These are phyloP conservation scores for Tetragonisca angustula DNA, from an alignment of 2,888 invertebrate species.

Conservation along the genomic window DNA sequence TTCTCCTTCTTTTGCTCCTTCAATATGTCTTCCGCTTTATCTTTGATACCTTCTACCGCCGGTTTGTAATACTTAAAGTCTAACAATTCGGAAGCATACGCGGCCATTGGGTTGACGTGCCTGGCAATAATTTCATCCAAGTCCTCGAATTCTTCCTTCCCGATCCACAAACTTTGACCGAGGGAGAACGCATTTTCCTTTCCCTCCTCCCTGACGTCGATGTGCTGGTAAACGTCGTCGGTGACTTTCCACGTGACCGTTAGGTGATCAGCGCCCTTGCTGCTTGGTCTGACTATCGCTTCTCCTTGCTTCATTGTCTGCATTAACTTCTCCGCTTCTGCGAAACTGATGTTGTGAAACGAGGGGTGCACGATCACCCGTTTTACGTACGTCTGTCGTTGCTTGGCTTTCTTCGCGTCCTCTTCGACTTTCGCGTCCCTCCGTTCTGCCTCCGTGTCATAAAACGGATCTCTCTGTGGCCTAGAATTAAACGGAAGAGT, in stretches of 20 bases:
- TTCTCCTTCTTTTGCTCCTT: slow-evolving; percentile 95
- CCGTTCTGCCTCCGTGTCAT: slow-evolving; percentile 94
- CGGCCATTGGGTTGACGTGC: slow-evolving; percentile 98
- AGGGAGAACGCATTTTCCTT: slow-evolving; percentile 98
- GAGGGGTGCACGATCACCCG: slow-evolving; percentile 98
- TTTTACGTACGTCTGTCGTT: slow-evolving; percentile 94
- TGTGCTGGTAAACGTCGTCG: slow-evolving; percentile 97
- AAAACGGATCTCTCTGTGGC: slow-evolving; percentile 94
- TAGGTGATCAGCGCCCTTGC: slow-evolving; percentile 97
- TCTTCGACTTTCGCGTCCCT: slow-evolving; percentile 91
- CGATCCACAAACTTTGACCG: slow-evolving; percentile 94
- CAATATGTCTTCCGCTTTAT: slow-evolving; percentile 94
- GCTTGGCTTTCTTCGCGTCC: slow-evolving; percentile 93
- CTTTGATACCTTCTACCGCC: slow-evolving; percentile 91
- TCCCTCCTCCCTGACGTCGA: slow-evolving; percentile 97
- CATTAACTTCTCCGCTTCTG: slow-evolving; percentile 96
- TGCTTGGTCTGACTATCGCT: slow-evolving; percentile 97
- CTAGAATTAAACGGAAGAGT: slow-evolving; percentile 70
- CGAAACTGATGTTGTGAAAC: slow-evolving; percentile 98
- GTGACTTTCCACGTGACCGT: slow-evolving; percentile 99
- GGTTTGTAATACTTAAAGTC: slow-evolving; percentile 96
- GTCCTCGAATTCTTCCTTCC: slow-evolving; percentile 98
- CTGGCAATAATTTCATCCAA: slow-evolving; percentile 99
- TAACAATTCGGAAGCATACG: slow-evolving; percentile 95
- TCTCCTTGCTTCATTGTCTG: slow-evolving; percentile 98